Evolutionary conservation across 2,888 invertebrate species (phyloP), one percentile per base, ranked within the genome.

Genomic region (Oxyteleia sp.): DNA sequence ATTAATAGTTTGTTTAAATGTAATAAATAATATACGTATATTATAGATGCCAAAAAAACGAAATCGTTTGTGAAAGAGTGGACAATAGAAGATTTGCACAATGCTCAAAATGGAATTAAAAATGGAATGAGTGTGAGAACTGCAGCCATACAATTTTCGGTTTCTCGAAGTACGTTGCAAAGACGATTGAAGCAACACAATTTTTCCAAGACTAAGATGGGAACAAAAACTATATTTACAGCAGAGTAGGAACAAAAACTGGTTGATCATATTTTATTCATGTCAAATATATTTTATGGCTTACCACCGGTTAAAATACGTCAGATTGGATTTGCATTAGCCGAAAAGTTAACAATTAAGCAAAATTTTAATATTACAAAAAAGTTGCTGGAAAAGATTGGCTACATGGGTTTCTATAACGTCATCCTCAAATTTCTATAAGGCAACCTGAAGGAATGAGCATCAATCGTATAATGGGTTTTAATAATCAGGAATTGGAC

Each of bases 401-500:
- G 90, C 45, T 90, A 8, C 53, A 87, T 0, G 85, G 86, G 20
- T 90, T 89, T 78, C 47, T 89, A 18, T 85, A 86, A 76, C 80
- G 88, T 71, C 86, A 79, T 88, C 57, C 45, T 7, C 23, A 75
- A 20, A 55, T 75, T 38, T 64, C 64, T 15, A 8, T 75, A 8
- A 76, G 88, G 35, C 82, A 89, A 57, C 87, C 89, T 4, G 89
- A 90, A 71, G 89, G 88, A 18, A 90, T 88, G 1, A 89, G 88
- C 59, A 78, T 91, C 8, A 90, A 89, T 71, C 49, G 89, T 8
- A 79, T 89, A 43, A 84, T 80, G 43, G 87, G 86, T 51, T 91
- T 91, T 66, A 91, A 87, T 61, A 87, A 89, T 94, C 92, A 74
- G 23, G 88, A 89, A 74, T 82, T 91, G 1, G 41, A 82, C 18